Evolutionary conservation across 2,797 vertebrate species (phyloP).

Genomic region (Spinus pinus): DNA sequence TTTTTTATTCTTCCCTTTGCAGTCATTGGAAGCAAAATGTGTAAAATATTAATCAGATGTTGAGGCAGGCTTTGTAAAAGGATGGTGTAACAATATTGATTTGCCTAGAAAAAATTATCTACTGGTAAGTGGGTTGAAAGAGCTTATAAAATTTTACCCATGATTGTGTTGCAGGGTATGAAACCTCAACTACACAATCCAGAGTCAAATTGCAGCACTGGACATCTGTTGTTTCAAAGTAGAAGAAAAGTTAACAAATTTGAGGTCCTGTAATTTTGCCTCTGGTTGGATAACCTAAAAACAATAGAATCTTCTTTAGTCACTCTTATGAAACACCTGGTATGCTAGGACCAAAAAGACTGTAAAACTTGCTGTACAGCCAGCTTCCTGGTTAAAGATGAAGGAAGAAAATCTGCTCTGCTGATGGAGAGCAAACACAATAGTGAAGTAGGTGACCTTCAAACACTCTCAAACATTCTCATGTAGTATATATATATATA

Average conservation of each 20-base stretch:
- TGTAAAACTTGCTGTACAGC: background rate
- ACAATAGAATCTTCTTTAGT: conserved; percentile 6
- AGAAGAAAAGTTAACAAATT: conserved; percentile 17
- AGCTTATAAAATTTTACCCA: background rate
- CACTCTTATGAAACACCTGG: background rate
- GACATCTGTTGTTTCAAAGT: background rate
- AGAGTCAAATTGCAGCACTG: background rate
- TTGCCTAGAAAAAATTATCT: background rate
- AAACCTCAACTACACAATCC: background rate
- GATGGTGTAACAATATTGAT: background rate
- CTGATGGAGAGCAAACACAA: background rate
- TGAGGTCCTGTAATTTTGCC: background rate
- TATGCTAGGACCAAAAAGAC: background rate
- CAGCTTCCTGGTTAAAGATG: background rate
- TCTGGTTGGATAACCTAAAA: conserved; percentile 25
- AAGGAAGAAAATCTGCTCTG: background rate
- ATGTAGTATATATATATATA: background rate
- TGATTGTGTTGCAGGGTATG: background rate
- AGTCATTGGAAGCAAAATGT: background rate
- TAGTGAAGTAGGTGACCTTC: background rate
- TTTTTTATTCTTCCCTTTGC: background rate
- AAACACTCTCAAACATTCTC: background rate
- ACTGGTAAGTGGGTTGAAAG: background rate
- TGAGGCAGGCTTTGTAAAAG: background rate
- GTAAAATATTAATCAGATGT: background rate